Evolutionary conservation across 92 coral and sea anemone genomes (phyloP), one percentile per base, ranked within the genome.

Genomic region (Umimayanthus chanpuru): DNA sequence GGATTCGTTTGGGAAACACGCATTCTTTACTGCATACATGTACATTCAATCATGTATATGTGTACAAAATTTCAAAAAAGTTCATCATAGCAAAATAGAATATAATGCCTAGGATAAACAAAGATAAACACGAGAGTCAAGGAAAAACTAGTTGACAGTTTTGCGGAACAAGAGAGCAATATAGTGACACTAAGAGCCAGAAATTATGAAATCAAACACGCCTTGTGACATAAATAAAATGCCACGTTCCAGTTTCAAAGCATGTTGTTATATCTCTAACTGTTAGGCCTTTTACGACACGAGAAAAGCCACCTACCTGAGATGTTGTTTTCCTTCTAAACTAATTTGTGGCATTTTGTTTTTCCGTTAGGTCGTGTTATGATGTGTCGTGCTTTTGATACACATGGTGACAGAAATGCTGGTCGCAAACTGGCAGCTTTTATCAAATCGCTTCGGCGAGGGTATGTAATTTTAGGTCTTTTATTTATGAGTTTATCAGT

Each of bases 321-420:
- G 21, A 1, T 71, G 41, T 70, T 30, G 53, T 38, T 5, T n/a
- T 74, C 47, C 21, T 61, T 61, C 7, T 61, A 21, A 18, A 61
- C 68, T 61, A 61, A 61, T 20, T 16, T 2, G 68, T 0, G 15
- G 21, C 26, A 53, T 23, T 61, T 16, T 32, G 77, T 73, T 18
- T 39, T 8, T 39, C 47, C 77, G 77, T 73, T 49, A 80, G 85
- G 85, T 80, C n/a, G 12, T 29, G 47, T 61, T 11, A 47, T 80
- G 85, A 58, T 80, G 85, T 30, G 71, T 16, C 47, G 85, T 36
- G 30, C 72, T 38, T 80, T 80, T 64, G 85, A 80, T n/a, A 80
- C 85, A 29, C 25, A 80, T 36, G 72, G 47, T 21, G 85, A 56
- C 18, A 36, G 73, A 58, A 30, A 30, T 0, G 85, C 85, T 30